These are phyloP conservation scores for Plotosus lineatus DNA, from an alignment of 2,113 vertebrate genomes.

Conservation along the genomic window DNA sequence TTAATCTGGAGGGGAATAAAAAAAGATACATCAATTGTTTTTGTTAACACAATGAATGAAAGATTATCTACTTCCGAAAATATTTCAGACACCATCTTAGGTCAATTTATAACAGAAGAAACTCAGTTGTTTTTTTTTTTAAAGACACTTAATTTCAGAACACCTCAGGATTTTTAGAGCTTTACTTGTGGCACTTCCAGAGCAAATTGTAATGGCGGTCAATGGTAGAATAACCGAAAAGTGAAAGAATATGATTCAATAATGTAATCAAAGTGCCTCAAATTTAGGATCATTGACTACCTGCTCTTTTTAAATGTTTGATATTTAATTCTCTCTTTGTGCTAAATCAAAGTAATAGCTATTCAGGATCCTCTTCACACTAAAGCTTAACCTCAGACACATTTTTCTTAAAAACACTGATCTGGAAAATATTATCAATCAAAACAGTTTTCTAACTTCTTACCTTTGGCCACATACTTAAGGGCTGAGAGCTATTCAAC, in stretches of 20 bases:
- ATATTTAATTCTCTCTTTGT: neutral
- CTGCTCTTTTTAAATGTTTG: too few relatives aligned
- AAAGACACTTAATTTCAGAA: neutral
- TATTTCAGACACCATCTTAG: neutral
- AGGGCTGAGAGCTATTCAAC: conserved; percentile 61
- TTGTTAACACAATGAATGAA: conserved; percentile 16
- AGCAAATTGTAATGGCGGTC: neutral
- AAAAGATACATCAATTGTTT: conserved; percentile 12
- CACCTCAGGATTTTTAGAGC: neutral
- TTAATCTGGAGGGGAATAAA: conserved; percentile 37
- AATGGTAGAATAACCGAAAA: neutral
- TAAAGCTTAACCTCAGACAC: neutral
- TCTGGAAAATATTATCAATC: neutral
- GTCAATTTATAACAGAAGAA: neutral
- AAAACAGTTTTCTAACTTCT: conserved; percentile 53
- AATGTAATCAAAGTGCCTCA: neutral
- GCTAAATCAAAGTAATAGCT: conserved; percentile 11
- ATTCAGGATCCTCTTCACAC: neutral
- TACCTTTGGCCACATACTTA: conserved; percentile 69
- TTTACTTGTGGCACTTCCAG: neutral
- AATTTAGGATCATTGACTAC: neutral
- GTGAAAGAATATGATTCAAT: neutral
- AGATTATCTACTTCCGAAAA: neutral
- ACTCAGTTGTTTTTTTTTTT: neutral
- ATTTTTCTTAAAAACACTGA: neutral